A percentile compares a stretch with the other conserved stretches of the same genome.
Conservation (phyloP, 1,140 invertebrate genomes). For the Mycetomoellerius zeteki region DNA sequence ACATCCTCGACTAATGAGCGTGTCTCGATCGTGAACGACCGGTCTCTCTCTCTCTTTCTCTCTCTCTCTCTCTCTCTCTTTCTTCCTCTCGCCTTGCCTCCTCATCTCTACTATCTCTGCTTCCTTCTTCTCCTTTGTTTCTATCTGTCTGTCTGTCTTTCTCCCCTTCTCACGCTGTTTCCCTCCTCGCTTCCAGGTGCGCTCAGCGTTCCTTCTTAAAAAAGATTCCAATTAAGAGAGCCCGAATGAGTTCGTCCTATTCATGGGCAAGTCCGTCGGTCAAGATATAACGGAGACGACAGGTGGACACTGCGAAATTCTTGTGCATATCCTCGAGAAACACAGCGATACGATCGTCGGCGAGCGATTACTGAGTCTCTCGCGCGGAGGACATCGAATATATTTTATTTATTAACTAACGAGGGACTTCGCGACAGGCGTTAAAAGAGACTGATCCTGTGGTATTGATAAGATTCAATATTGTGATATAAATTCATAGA, state of each 20-base stretch:
- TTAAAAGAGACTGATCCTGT: background rate
- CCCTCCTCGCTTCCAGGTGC: slow-evolving; percentile 65
- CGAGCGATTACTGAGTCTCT: slow-evolving; percentile 13
- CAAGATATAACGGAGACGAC: slow-evolving; percentile 67
- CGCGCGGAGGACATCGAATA: background rate
- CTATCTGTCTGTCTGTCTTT: background rate
- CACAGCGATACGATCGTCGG: background rate
- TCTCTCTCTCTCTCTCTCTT: background rate
- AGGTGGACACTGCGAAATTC: slow-evolving; percentile 65
- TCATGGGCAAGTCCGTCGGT: slow-evolving; percentile 39
- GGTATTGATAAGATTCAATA: background rate
- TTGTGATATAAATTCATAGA: background rate
- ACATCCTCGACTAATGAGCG: slow-evolving; percentile 81
- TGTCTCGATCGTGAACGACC: slow-evolving; percentile 77
- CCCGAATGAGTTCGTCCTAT: slow-evolving; percentile 69
- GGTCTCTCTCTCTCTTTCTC: slow-evolving; percentile 26
- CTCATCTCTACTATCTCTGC: slow-evolving; percentile 38
- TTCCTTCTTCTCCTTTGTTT: background rate
- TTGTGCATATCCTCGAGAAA: slow-evolving; percentile 21
- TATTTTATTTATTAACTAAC: slow-evolving; percentile 15
- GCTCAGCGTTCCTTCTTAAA: slow-evolving; percentile 64
- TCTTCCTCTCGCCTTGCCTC: background rate
- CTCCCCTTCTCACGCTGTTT: background rate
- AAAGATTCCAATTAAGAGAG: slow-evolving; percentile 75
- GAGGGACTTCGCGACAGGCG: background rate